These are phyloP conservation scores for Sinopyrophorus schimmeli DNA, from an alignment of 2,888 invertebrate species.

Conservation along the genomic window DNA sequence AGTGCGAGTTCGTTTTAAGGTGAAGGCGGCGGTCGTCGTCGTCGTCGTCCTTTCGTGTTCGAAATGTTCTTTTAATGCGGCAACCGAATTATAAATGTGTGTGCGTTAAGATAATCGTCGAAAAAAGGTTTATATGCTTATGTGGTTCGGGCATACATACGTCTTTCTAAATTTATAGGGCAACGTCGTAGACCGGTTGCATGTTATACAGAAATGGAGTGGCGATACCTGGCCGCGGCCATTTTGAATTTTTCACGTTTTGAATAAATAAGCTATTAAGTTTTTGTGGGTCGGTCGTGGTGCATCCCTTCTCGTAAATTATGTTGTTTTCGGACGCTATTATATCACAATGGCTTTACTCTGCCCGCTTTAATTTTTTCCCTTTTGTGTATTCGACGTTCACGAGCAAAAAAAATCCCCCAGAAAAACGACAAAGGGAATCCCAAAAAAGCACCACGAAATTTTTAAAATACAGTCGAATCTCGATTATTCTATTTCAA, in stretches of 20 bases:
- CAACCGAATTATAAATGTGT: slow-evolving; percentile 10
- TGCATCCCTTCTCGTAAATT: slow-evolving; percentile 54
- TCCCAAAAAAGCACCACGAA: too few species aligned
- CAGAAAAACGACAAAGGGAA: too few species aligned
- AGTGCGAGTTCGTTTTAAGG: too few species aligned
- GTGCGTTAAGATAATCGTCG: slow-evolving; percentile 10
- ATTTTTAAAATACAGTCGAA: too few species aligned
- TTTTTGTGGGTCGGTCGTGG: slow-evolving; percentile 54
- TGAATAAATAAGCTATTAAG: slow-evolving; percentile 59
- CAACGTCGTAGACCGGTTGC: slow-evolving; percentile 39
- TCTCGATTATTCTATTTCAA: too few species aligned
- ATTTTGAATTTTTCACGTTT: slow-evolving; percentile 58
- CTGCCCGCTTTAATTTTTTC: too few species aligned
- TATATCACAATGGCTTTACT: slow-evolving; percentile 38
- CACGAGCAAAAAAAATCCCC: too few species aligned
- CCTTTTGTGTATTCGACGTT: too few species aligned
- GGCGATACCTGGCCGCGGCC: slow-evolving; percentile 48
- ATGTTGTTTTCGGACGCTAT: slow-evolving; percentile 53
- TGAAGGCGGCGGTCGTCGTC: too few species aligned
- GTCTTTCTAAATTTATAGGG: slow-evolving; percentile 31
- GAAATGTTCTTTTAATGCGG: too few species aligned
- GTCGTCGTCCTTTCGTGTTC: too few species aligned
- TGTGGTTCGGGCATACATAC: slow-evolving; percentile 16
- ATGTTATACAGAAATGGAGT: slow-evolving; percentile 35
- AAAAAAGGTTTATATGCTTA: slow-evolving; percentile 18